These are phyloP conservation scores for Sapayoa aenigma DNA, from an alignment of 2,113 vertebrate genomes.

Conservation along the genomic window DNA sequence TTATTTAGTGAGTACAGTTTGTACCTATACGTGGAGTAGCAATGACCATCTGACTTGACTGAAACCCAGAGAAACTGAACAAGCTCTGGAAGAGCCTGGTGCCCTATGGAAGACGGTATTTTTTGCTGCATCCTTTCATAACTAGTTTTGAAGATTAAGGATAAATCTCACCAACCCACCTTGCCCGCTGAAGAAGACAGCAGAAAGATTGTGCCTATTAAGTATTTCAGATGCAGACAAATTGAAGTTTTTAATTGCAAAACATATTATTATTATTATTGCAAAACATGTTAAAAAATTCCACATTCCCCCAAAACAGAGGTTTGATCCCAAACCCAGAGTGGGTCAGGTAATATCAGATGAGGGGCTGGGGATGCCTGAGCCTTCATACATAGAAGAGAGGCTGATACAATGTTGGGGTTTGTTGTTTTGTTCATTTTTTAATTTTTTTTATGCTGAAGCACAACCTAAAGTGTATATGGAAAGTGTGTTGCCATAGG, in stretches of 20 bases:
- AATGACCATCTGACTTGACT: neutral
- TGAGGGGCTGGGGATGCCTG: neutral
- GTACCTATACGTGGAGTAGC: neutral
- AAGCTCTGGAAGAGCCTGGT: neutral
- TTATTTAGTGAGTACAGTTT: neutral
- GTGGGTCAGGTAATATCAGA: neutral
- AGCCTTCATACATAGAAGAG: neutral
- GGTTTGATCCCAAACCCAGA: neutral
- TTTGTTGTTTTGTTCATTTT: neutral
- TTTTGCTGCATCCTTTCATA: neutral
- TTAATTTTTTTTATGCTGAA: neutral
- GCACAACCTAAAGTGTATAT: slow-evolving; percentile 39
- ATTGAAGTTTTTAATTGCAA: neutral
- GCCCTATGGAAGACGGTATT: neutral
- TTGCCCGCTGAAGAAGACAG: neutral
- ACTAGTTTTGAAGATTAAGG: neutral
- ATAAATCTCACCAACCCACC: neutral
- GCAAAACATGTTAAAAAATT: neutral
- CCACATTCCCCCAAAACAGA: neutral
- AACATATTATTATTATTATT: too few species aligned
- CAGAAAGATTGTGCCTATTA: neutral
- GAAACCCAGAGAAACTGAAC: neutral
- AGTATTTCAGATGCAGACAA: neutral
- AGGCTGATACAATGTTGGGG: neutral
- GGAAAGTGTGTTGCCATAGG: slow-evolving; percentile 57